Base-by-base conservation (phyloP, 2,797 vertebrate genomes). In the Poecilia gillii region DNA sequence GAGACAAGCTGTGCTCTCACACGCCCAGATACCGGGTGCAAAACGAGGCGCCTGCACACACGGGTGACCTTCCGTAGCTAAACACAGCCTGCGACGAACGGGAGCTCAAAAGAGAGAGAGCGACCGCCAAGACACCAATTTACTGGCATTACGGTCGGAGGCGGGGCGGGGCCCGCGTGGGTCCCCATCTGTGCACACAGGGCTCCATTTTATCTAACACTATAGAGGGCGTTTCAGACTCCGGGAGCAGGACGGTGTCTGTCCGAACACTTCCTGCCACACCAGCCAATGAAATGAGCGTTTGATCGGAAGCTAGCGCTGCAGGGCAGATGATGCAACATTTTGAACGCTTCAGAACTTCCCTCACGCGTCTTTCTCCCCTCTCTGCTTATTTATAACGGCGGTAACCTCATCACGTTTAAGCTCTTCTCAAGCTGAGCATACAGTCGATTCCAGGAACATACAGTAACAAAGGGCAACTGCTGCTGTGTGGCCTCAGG, bases 31-130 rank as follows among this genome's bases (percentile, higher is more conserved):
- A 43, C 82, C 73, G 14, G 46, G 46, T 66, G 79, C 57, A 71
- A 81, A 78, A 74, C 82, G 79, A 74, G 91, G 86, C 80, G 87
- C 85, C 62, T 78, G 33, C 82, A 74, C 12, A 75, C 84, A 80
- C 62, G 73, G 81, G 75, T 89, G 91, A 93, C 90, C 88, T 86
- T 92, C 83, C 83, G 59, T 73, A 81, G 80, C 80, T 87, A 89
- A 89, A 88, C 78, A 88, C 84, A 74, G 88, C 78, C 80, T 85
- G 76, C 80, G 83, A 91, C 81, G 74, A 85, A 85, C 59, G 41
- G 25, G n/a, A 82, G 74, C 4, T 66, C 76, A 85, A 47, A 74
- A 82, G 84, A 81, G 49, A 81, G 43, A 12, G 23, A 18, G 39
- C 78, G 76, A 14, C 84, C 62, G 77, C 41, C 72, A 23, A 74